phyloP scores from a whole-genome alignment of 2,113 vertebrate species.

The Lepus europaeus region DNA sequence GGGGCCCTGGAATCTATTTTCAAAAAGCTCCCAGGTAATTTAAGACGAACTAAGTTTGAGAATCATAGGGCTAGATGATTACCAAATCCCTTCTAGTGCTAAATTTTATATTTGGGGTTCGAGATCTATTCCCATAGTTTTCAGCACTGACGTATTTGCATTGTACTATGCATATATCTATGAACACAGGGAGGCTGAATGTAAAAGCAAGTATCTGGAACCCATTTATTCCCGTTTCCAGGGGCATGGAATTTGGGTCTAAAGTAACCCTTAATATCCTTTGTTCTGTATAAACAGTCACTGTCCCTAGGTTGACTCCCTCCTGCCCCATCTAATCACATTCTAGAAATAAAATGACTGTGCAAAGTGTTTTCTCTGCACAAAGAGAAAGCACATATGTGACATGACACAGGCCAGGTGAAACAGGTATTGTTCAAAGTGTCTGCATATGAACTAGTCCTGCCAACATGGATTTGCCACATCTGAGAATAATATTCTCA shows the following conservation, averaged over 20 bases:
- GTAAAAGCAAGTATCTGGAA: conserved; percentile 73
- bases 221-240: conserved; percentile 72
- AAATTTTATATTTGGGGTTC: conserved; percentile 40
- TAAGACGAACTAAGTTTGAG: background rate
- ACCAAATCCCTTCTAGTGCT: conserved; percentile 35
- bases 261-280: conserved; percentile 45
- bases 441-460: background rate
- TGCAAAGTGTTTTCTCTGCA: conserved; percentile 10
- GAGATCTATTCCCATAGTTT: background rate
- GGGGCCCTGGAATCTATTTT: conserved; percentile 18
- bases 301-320: conserved; percentile 45
- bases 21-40: conserved; percentile 13
- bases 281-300: conserved; percentile 54
- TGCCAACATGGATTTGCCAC: conserved; percentile 34
- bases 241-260: conserved; percentile 52
- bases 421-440: conserved; percentile 56
- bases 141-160: conserved; percentile 10
- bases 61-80: conserved; percentile 15
- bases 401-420: conserved; percentile 15
- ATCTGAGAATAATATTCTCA: conserved; percentile 76
- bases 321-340: conserved; percentile 42
- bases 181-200: conserved; percentile 45
- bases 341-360: conserved; percentile 23
- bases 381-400: conserved; percentile 38
- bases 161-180: background rate